Evolutionary conservation across 2,113 vertebrate genomes (phyloP).

Genomic region (Ardeotis arabs): DNA sequence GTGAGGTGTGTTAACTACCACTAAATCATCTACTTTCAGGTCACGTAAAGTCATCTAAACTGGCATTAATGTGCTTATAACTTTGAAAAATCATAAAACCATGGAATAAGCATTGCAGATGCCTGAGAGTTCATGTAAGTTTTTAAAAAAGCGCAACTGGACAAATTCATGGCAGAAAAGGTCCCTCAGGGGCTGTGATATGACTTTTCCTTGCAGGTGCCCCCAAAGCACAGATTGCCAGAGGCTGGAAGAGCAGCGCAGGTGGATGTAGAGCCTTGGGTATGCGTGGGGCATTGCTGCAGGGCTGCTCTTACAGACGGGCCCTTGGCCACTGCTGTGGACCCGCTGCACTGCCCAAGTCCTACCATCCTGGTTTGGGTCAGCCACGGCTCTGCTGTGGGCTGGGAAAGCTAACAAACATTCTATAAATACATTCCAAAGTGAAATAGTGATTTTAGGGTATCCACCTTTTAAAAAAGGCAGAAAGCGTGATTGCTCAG

Average conservation of each 20-base stretch:
- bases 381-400: not conserved
- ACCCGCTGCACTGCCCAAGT: fast-evolving
- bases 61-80: not conserved
- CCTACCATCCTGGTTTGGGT: fast-evolving
- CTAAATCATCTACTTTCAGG: not conserved
- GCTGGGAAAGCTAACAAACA: not conserved
- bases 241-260: not conserved
- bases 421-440: not conserved
- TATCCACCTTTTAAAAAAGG: not conserved
- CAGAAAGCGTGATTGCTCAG: not conserved
- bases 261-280: not conserved
- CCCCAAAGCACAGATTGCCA: not conserved
- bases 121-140: not conserved
- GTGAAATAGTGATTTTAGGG: not conserved
- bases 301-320: not conserved
- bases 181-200: not conserved
- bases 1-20: not conserved
- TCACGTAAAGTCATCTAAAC: not conserved
- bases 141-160: not conserved
- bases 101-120: not conserved
- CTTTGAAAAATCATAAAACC: not conserved
- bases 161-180: not conserved
- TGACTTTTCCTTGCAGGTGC: not conserved
- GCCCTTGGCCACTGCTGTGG: not conserved
- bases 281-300: not conserved